phyloP scores from a whole-genome alignment of 2,797 vertebrate genomes.

The Iguana delicatissima region DNA sequence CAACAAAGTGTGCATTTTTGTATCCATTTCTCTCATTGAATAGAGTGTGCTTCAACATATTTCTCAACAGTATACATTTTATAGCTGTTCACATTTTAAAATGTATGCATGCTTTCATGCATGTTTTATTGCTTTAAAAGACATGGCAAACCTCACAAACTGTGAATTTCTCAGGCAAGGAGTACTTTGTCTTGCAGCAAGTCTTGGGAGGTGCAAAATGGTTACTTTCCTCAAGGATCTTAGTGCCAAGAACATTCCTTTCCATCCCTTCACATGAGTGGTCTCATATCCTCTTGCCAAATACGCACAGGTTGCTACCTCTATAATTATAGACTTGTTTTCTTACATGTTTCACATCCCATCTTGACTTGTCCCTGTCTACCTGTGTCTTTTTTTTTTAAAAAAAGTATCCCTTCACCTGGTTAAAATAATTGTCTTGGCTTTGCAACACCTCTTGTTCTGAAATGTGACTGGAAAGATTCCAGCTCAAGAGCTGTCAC shows the following conservation, averaged over 20 bases:
- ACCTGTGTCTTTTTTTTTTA: neutral
- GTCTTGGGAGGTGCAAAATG: neutral
- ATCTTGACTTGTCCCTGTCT: neutral
- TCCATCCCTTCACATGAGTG: slow-evolving; percentile 1
- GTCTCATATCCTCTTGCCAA: slow-evolving; percentile 2
- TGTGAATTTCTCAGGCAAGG: neutral
- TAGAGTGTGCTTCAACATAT: neutral
- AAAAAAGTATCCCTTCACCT: neutral
- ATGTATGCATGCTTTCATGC: neutral
- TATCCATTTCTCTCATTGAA: neutral
- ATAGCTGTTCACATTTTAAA: neutral
- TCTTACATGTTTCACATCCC: slow-evolving; percentile 3
- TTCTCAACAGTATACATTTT: neutral
- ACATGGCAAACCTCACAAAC: neutral
- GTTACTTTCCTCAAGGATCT: neutral
- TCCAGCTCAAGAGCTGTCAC: neutral
- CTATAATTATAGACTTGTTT: slow-evolving; percentile 6
- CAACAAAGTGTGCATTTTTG: neutral
- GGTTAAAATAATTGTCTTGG: slow-evolving; percentile 3
- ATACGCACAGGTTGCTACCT: neutral
- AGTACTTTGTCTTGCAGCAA: neutral
- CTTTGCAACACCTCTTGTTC: slow-evolving; percentile 17
- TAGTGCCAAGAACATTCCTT: neutral
- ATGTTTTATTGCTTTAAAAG: neutral
- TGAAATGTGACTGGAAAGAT: neutral